phyloP scores from a whole-genome alignment of 2,888 invertebrate genomes.

The Acleris emargana region DNA sequence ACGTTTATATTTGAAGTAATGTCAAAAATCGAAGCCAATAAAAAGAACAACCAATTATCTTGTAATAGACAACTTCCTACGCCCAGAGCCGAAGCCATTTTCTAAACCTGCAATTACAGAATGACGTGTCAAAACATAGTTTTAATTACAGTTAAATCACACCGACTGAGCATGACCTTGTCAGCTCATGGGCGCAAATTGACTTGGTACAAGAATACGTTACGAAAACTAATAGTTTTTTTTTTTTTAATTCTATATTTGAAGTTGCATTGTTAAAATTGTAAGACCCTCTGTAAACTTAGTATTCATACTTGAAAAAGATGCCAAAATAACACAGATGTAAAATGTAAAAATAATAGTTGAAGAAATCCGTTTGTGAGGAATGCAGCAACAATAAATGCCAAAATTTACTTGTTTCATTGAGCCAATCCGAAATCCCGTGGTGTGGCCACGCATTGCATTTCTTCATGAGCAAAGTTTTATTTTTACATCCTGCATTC shows the following conservation, averaged over 20 bases:
- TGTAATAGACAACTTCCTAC: conserved; percentile 35
- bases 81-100: conserved; percentile 24
- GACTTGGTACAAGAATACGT: conserved; percentile 15
- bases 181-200: conserved; percentile 27
- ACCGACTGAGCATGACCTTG: conserved; percentile 35
- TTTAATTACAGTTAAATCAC: conserved; percentile 42
- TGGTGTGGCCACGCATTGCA: too few species aligned
- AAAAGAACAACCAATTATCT: conserved; percentile 29
- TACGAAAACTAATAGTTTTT: neutral
- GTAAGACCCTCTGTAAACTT: neutral
- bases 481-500: too few species aligned
- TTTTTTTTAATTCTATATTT: neutral
- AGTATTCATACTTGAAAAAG: too few species aligned
- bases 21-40: conserved; percentile 13
- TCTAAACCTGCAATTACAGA: conserved; percentile 40
- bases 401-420: too few species aligned
- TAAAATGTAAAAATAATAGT: too few species aligned
- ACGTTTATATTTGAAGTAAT: too few species aligned
- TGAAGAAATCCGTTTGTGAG: too few species aligned
- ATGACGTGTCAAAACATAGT: conserved; percentile 45
- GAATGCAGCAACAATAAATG: too few species aligned
- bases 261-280: conserved; percentile 2
- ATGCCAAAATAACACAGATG: too few species aligned
- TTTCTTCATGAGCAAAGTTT: too few species aligned
- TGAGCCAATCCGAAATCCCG: too few species aligned